Base-by-base conservation (phyloP, 2,888 invertebrate genomes). In the Melipona beecheii region DNA sequence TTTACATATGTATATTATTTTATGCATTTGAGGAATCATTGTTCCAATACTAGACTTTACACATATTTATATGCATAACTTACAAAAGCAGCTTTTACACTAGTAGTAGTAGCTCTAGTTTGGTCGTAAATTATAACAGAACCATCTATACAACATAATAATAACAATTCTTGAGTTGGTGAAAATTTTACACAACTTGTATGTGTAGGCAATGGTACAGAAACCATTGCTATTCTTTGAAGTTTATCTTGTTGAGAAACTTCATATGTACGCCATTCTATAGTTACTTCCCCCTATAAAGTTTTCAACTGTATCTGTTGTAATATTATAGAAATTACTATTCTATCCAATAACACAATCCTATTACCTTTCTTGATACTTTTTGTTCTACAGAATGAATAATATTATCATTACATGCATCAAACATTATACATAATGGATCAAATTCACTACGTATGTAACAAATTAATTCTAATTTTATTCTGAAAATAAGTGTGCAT, bases 381-480 rank as follows among this genome's bases (percentile, higher is more conserved):
- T 97, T 97, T 94, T 98, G 98, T 93, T 98, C 98, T 65, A 98
- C 95, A 85, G 97, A 96, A 94, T 97, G 96, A 89, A 97, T 95
- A 88, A 97, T 95, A 93, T 97, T 96, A 78, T 97, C 96, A 87
- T 96, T 96, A 75, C 96, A 95, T 85, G 96, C 95, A 90, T 98
- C 97, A 91, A 98, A 96, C 89, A 97, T 96, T 52, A 98, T 97
- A 92, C 96, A 96, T n/a, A 98, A 94, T 0, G 98, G 98, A 95
- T 98, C 98, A 94, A 97, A 97, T 93, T 98, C 98, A 56, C 98
- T 97, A 94, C 97, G 97, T 91, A 97, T 97, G 92, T 97, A 98
- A 71, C 97, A 97, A 78, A 97, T 93, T 60, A 98, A 95, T 90
- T 97, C 97, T 83, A 98, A 95, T 92, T 97, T 97, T 84, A 95